Percentiles rank a stretch among this genome's conserved stretches.
Evolutionary conservation across 2,113 vertebrate species (phyloP).

Genomic region (Otus sunia): DNA sequence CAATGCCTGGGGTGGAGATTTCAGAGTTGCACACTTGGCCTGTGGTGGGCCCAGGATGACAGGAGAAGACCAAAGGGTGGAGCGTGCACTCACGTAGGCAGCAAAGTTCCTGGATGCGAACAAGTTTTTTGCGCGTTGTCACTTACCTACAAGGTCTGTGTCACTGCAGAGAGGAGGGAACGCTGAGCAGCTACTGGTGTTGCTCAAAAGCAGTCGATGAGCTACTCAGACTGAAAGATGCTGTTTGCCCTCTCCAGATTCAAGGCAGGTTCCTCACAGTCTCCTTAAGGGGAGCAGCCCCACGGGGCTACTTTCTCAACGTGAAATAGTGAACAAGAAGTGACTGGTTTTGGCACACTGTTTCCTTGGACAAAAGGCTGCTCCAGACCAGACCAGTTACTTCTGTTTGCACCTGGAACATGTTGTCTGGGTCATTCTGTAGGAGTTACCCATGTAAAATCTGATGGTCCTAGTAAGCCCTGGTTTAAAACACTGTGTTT

Average conservation of each 20-base stretch:
- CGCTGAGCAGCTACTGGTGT: neutral
- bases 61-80: neutral
- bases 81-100: neutral
- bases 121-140: neutral
- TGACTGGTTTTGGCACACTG: accelerated
- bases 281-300: neutral
- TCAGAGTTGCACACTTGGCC: neutral
- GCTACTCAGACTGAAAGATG: neutral
- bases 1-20: neutral
- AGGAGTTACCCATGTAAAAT: neutral
- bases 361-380: neutral
- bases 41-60: neutral
- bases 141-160: neutral
- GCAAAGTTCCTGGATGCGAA: neutral
- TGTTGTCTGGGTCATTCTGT: neutral
- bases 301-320: neutral
- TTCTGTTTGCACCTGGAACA: neutral
- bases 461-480: neutral
- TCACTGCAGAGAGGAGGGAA: neutral
- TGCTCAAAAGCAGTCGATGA: neutral
- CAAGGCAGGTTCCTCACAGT: neutral
- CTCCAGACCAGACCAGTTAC: neutral
- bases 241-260: neutral
- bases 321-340: neutral
- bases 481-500: neutral